phyloP scores from a whole-genome alignment of 1,140 invertebrate species.

The Marisa cornuarietis region DNA sequence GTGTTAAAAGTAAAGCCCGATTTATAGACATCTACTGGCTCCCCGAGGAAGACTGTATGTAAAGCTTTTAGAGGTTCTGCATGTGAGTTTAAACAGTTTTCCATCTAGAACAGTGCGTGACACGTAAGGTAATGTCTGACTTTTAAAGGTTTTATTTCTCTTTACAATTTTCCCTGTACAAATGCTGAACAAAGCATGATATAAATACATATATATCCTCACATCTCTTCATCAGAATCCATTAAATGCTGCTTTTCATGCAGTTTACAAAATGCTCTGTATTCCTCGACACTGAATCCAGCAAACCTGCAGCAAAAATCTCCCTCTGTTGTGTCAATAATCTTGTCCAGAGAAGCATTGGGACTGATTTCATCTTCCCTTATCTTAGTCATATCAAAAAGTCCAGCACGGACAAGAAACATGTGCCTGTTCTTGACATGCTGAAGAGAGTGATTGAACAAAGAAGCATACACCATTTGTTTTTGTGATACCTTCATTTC shows the following conservation, averaged over 20 bases:
- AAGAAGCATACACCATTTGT: slow-evolving; percentile 48
- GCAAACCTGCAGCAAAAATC: slow-evolving; percentile 48
- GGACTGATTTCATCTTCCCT: slow-evolving; percentile 33
- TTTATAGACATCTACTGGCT: no score
- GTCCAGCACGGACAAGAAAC: slow-evolving; percentile 49
- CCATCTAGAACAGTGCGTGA: no score
- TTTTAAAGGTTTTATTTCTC: no score
- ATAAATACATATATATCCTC: no score
- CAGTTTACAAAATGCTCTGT: slow-evolving; percentile 44
- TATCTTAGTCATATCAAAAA: slow-evolving; percentile 34
- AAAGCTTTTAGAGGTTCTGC: no score
- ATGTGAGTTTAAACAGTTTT: no score
- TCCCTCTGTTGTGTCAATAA: slow-evolving; percentile 46
- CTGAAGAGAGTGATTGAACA: slow-evolving; percentile 48
- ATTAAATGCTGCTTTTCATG: slow-evolving; percentile 26
- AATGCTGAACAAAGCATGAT: no score
- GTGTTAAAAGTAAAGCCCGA: no score
- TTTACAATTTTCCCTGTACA: no score
- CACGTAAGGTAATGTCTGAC: no score
- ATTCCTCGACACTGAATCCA: slow-evolving; percentile 32
- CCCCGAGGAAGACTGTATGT: no score
- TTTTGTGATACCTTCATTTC: slow-evolving; percentile 51
- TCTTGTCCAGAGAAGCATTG: slow-evolving; percentile 49
- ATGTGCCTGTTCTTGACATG: slow-evolving; percentile 50
- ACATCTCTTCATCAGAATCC: slow-evolving; percentile 11